A percentile compares a stretch with the other conserved stretches of the same genome.
Evolutionary conservation across 2,797 vertebrate genomes (phyloP).

Genomic region (Astyanax mexicanus): DNA sequence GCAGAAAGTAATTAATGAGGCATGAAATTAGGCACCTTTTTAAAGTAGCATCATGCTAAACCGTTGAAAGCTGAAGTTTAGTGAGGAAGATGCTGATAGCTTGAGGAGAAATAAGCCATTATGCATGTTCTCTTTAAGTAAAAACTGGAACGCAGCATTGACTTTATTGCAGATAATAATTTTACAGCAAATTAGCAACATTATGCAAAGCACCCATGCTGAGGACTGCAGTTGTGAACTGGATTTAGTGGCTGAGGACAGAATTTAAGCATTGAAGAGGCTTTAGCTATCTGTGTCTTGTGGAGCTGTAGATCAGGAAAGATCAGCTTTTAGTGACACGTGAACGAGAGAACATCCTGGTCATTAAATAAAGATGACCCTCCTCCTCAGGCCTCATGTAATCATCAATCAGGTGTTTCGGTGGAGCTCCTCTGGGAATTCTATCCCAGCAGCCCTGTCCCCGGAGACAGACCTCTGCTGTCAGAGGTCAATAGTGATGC

Average conservation of each 20-base stretch:
- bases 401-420: constrained; percentile 48
- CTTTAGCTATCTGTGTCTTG: constrained; percentile 3
- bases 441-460: constrained; percentile 22
- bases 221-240: constrained; percentile 1
- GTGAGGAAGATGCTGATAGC: not conserved
- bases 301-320: constrained; percentile 39
- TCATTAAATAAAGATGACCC: constrained; percentile 54
- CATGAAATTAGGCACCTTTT: not conserved
- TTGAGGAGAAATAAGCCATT: not conserved
- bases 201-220: not conserved
- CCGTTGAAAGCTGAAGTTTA: not conserved
- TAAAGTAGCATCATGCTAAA: not conserved
- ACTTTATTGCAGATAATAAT: not conserved
- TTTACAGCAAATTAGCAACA: not conserved
- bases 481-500: constrained; percentile 43
- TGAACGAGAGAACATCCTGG: constrained; percentile 33
- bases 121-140: not conserved
- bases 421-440: constrained; percentile 32
- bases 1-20: no score
- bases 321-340: constrained; percentile 38
- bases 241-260: not conserved
- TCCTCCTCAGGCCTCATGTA: constrained; percentile 54
- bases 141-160: not conserved
- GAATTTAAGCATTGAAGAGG: constrained; percentile 11
- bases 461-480: constrained; percentile 28